Percentiles rank a stretch among this genome's conserved stretches.
phyloP scores from a whole-genome alignment of 2,888 invertebrate genomes.

The Eutolmus rufibarbis region DNA sequence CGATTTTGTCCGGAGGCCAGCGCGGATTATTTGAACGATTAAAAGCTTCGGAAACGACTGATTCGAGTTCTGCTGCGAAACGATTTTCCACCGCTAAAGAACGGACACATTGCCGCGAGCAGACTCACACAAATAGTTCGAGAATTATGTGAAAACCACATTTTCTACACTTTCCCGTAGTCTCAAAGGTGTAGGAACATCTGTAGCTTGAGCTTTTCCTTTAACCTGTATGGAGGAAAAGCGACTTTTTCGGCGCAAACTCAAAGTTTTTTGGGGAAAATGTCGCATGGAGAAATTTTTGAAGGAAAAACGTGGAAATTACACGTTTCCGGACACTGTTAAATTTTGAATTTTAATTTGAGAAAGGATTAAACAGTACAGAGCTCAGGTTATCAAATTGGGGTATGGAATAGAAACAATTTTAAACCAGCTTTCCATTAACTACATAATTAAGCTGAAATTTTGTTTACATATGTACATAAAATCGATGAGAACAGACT shows the following conservation, averaged over 20 bases:
- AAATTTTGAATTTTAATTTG: not conserved
- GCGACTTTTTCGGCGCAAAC: not conserved
- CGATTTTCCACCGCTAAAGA: constrained; percentile 3
- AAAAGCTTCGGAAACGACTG: constrained; percentile 46
- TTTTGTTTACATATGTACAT: no score
- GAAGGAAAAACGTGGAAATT: not conserved
- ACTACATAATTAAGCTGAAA: no score
- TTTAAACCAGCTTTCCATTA: no score
- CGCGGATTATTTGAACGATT: constrained; percentile 43
- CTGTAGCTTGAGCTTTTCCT: constrained; percentile 22
- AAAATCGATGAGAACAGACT: no score
- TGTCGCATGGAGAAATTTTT: constrained; percentile 8
- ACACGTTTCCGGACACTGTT: not conserved
- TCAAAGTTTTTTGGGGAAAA: constrained; percentile 7
- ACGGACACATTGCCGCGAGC: not conserved
- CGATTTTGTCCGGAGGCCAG: constrained; percentile 29
- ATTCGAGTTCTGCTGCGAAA: constrained; percentile 21
- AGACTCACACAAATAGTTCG: not conserved
- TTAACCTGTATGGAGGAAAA: not conserved
- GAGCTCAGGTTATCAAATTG: not conserved
- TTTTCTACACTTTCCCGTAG: not conserved
- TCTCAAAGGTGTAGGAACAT: constrained; percentile 1
- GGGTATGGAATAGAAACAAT: no score
- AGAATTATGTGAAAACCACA: constrained; percentile 25
- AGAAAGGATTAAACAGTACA: not conserved